These are phyloP conservation scores for Rhamphomyia laevipes DNA, from an alignment of 2,888 invertebrate genomes.

Conservation along the genomic window DNA sequence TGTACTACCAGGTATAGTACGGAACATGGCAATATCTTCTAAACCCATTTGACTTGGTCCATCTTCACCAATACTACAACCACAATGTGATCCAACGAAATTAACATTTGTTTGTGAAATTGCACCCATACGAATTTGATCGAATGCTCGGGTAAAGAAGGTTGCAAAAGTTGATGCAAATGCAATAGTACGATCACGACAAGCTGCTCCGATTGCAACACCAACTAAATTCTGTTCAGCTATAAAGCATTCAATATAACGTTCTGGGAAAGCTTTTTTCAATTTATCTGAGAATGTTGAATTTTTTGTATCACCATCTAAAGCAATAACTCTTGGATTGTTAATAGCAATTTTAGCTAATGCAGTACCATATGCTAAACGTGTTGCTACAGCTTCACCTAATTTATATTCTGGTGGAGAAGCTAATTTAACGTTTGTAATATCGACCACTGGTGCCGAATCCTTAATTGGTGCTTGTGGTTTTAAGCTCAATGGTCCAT, in stretches of 20 bases:
- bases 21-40: constrained; percentile 96
- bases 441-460: constrained; percentile 61
- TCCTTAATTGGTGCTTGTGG: constrained; percentile 51
- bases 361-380: constrained; percentile 89
- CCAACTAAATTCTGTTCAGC: constrained; percentile 98
- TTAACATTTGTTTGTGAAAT: constrained; percentile 97
- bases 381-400: constrained; percentile 72
- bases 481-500: constrained; percentile 47
- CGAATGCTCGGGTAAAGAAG: constrained; percentile 92
- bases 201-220: constrained; percentile 89
- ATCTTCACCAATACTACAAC: constrained; percentile 97
- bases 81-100: constrained; percentile 94
- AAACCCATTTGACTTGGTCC: constrained; percentile 99
- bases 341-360: constrained; percentile 73
- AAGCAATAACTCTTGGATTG: constrained; percentile 73
- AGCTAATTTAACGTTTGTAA: constrained; percentile 58
- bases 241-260: constrained; percentile 95
- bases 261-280: constrained; percentile 54
- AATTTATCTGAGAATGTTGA: constrained; percentile 94
- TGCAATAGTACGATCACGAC: constrained; percentile 82
- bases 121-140: constrained; percentile 99
- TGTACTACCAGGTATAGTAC: constrained; percentile 72
- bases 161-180: constrained; percentile 97
- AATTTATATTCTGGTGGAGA: constrained; percentile 72
- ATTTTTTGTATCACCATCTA: constrained; percentile 98